Percentiles rank a stretch among this genome's conserved stretches.
phyloP scores from a whole-genome alignment of 2,113 vertebrate genomes.

The Procavia capensis region DNA sequence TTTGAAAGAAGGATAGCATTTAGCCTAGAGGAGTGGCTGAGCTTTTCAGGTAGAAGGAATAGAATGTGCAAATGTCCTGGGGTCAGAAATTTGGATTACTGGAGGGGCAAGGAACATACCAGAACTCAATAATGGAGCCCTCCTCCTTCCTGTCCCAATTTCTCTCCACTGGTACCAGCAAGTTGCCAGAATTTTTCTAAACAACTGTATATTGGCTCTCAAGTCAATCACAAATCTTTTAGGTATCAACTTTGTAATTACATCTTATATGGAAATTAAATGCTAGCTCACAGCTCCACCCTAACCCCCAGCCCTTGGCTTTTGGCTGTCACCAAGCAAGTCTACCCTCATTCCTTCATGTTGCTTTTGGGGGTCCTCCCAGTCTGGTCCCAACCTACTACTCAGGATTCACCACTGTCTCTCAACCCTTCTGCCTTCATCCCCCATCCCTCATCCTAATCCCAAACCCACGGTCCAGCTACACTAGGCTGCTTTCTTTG shows the following conservation, averaged over 20 bases:
- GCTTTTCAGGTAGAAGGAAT: neutral
- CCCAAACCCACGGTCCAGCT: neutral
- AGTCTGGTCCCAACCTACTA: neutral
- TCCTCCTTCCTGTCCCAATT: neutral
- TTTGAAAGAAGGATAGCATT: neutral
- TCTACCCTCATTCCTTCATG: neutral
- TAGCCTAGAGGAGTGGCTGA: neutral
- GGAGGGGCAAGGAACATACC: neutral
- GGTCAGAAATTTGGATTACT: neutral
- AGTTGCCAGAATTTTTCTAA: constrained; percentile 31
- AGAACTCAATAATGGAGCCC: neutral
- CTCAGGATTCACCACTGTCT: neutral
- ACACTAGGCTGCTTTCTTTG: neutral
- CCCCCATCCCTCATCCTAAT: neutral
- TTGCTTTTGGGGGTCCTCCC: neutral
- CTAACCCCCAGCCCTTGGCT: neutral
- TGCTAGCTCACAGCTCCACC: neutral
- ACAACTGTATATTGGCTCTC: neutral
- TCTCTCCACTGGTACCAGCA: neutral
- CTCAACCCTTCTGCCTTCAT: neutral
- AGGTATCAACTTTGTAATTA: neutral
- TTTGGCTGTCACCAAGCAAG: neutral
- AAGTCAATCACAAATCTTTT: neutral
- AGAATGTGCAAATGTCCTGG: neutral
- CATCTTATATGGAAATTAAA: neutral